phyloP scores from a whole-genome alignment of 2,113 vertebrate species.

The Notarius lentiginosus region DNA sequence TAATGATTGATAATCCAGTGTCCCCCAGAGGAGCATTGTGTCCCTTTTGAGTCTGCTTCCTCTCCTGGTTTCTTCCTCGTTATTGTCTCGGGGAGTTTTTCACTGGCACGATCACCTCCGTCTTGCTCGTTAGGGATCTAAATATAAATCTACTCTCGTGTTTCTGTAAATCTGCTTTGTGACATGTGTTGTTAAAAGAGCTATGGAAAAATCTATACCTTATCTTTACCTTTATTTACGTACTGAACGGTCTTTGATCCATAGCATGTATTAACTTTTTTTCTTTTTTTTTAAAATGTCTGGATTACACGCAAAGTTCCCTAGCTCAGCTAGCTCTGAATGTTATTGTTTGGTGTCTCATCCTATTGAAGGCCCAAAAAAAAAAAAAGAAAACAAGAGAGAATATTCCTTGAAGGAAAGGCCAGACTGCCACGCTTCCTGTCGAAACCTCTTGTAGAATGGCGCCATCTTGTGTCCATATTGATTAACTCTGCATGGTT shows the following conservation, averaged over 20 bases:
- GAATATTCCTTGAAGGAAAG: background rate
- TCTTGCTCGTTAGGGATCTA: background rate
- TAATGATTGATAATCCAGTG: background rate
- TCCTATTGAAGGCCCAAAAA: background rate
- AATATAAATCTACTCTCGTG: background rate
- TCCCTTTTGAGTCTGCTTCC: background rate
- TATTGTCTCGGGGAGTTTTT: background rate
- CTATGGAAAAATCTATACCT: background rate
- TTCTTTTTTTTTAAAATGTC: background rate
- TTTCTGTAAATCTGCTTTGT: background rate
- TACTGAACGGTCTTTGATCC: background rate
- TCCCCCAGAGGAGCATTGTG: background rate
- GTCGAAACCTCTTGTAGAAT: slow-evolving; percentile 1
- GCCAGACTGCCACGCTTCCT: background rate
- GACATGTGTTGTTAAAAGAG: background rate
- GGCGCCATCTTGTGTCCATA: slow-evolving; percentile 35
- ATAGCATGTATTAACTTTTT: background rate
- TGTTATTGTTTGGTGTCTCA: background rate
- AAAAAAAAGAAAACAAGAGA: background rate
- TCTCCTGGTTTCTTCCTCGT: background rate
- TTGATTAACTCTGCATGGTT: slow-evolving; percentile 1
- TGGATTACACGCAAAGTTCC: background rate
- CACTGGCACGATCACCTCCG: background rate
- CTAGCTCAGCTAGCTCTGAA: background rate
- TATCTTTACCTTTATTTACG: background rate